Base-by-base conservation (phyloP, 2,888 invertebrate species). In the Chrysolina oricalcia region DNA sequence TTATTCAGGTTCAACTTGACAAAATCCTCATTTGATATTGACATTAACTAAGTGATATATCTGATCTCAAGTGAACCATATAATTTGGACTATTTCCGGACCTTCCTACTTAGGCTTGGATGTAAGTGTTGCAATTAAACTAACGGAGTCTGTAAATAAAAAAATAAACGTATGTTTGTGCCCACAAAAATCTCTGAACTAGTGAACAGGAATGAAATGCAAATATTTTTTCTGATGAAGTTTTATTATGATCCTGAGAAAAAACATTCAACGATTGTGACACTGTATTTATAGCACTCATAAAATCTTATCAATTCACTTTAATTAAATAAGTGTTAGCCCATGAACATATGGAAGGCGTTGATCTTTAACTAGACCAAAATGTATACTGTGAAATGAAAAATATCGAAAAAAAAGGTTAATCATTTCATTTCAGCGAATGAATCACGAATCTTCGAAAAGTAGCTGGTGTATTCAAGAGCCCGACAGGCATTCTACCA, bases 111-210 rank as follows among this genome's bases (percentile, higher is more conserved):
- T 15, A 9, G 35, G 27, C 17, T 11, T 21, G 53, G 19, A 3
- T 10, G 59, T 59, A 59, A 59, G 11, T n/a, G 59, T n/a, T 59
- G 59, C 27, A 59, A 59, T 59, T n/a, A 35, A 23, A 59, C 59
- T 15, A 9, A 50, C 10, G 50, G 50, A 6, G 15, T 59, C 59
- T 59, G 59, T 35, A 59, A 59, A 59, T 19, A 59, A 59, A 59
- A 46, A 59, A 59, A 21, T 56, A 56, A 59, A 35, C 9, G 23
- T 27, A 27, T 59, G 15, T 27, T 27, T 17, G 27, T 23, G 35
- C n/a, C 27, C 59, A 35, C 10, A 27, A n/a, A n/a, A 13, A 10
- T 53, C 10, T 21, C 10, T 10, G 19, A 21, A n/a, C n/a, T n/a
- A n/a, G n/a, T n/a, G n/a, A 35, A 35, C 35, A 0, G n/a, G n/a